Evolutionary conservation across 1,140 invertebrate species (phyloP).

Genomic region (Wiebesia pumilae): DNA sequence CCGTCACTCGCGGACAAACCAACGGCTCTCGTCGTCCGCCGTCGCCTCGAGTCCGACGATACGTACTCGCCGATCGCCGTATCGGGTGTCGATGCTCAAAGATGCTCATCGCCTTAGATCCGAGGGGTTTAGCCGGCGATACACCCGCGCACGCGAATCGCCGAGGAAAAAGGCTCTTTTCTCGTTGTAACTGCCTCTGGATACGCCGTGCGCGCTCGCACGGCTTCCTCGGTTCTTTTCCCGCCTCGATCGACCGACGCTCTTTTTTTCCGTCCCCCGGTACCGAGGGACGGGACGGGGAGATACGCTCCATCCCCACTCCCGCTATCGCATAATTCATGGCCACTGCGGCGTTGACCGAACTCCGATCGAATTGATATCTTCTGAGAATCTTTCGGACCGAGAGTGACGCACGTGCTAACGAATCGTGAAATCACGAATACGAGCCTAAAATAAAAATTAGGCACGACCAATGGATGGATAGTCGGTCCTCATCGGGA

Average conservation of each 20-base stretch:
- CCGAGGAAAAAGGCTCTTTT: too few relatives aligned
- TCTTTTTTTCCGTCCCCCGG: neutral
- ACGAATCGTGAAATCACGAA: neutral
- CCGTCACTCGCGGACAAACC: neutral
- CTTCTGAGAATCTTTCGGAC: neutral
- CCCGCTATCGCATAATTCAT: too few relatives aligned
- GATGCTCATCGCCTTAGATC: too few relatives aligned
- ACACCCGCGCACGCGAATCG: neutral
- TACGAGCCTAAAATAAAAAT: neutral
- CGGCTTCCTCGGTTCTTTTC: neutral
- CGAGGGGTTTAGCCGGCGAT: neutral
- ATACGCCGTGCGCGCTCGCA: neutral
- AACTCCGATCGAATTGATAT: neutral
- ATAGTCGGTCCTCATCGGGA: too few relatives aligned
- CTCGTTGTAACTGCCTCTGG: too few relatives aligned
- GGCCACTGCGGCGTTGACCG: neutral
- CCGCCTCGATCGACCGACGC: neutral
- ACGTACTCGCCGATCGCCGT: neutral
- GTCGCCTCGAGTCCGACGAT: constrained; percentile 4
- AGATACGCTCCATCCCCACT: too few relatives aligned
- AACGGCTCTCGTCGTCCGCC: constrained; percentile 6
- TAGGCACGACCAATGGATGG: too few relatives aligned
- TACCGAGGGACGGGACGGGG: too few relatives aligned
- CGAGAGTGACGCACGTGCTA: neutral
- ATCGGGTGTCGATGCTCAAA: neutral